Evolutionary conservation across 1,140 invertebrate species (phyloP).

Genomic region (Drosophila lini): DNA sequence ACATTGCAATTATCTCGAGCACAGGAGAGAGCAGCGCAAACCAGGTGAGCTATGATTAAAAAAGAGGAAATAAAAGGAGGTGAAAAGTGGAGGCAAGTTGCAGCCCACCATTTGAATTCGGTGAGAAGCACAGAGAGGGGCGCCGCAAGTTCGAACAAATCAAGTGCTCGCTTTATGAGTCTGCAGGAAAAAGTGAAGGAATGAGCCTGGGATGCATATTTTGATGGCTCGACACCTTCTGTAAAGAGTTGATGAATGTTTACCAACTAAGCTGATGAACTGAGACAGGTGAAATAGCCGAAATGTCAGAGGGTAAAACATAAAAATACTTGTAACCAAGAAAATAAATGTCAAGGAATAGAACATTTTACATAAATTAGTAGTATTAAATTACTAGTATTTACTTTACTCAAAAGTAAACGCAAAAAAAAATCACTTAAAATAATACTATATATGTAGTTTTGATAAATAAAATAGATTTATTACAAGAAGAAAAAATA

Average conservation of each 20-base stretch:
- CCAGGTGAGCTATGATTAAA: slow-evolving; percentile 73
- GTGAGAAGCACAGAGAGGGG: slow-evolving; percentile 31
- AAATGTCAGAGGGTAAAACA: neutral
- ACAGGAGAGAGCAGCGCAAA: slow-evolving; percentile 51
- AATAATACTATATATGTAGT: no score
- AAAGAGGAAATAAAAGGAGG: slow-evolving; percentile 18
- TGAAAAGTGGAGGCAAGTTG: neutral
- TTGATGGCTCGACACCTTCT: slow-evolving; percentile 5
- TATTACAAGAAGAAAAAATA: no score
- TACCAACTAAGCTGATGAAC: slow-evolving; percentile 17
- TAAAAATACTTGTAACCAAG: neutral
- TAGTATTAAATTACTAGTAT: neutral
- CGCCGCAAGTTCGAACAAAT: slow-evolving; percentile 64
- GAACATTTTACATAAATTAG: neutral
- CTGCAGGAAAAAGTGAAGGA: neutral
- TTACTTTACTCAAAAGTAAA: no score
- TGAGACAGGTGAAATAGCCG: slow-evolving; percentile 6
- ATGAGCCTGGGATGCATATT: slow-evolving; percentile 2
- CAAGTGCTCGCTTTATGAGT: slow-evolving; percentile 69
- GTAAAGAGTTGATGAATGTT: slow-evolving; percentile 56
- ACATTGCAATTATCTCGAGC: slow-evolving; percentile 78
- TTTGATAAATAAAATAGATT: no score
- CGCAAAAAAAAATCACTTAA: no score
- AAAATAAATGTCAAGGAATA: neutral
- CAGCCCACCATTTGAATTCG: neutral